phyloP scores from a whole-genome alignment of 2,888 invertebrate genomes.

The Lasioglossum calceatum region DNA sequence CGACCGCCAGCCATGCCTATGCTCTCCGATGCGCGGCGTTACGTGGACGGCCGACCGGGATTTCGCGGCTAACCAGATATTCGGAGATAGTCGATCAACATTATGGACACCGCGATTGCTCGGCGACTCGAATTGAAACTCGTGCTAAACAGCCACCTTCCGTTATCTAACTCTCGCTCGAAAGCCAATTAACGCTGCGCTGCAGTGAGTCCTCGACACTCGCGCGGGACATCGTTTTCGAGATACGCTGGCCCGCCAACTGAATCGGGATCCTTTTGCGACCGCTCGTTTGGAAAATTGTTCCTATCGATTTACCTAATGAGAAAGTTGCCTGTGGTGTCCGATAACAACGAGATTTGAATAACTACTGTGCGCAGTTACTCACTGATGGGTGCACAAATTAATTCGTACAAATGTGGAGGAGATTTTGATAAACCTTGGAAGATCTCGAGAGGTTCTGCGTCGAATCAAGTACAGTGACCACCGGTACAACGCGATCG shows the following conservation, averaged over 20 bases:
- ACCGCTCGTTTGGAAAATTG: constrained; percentile 6
- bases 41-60: constrained; percentile 56
- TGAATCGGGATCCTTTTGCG: background rate
- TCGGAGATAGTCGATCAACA: constrained; percentile 61
- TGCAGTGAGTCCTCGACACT: background rate
- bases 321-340: background rate
- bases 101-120: constrained; percentile 42
- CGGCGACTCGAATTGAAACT: constrained; percentile 15
- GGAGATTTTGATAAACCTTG: background rate
- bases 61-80: constrained; percentile 70
- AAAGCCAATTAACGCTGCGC: constrained; percentile 15
- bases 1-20: constrained; percentile 37
- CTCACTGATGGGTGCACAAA: too few species aligned
- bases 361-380: background rate
- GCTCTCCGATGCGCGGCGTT: constrained; percentile 22
- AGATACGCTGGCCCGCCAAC: background rate
- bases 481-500: too few species aligned
- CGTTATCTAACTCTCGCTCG: constrained; percentile 25
- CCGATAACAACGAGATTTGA: background rate
- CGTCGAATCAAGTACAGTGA: too few species aligned
- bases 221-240: background rate
- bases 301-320: background rate
- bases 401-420: background rate
- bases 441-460: too few species aligned
- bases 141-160: background rate